Evolutionary conservation across 1,140 invertebrate genomes (phyloP).

Genomic region (Archivesica marissinica): DNA sequence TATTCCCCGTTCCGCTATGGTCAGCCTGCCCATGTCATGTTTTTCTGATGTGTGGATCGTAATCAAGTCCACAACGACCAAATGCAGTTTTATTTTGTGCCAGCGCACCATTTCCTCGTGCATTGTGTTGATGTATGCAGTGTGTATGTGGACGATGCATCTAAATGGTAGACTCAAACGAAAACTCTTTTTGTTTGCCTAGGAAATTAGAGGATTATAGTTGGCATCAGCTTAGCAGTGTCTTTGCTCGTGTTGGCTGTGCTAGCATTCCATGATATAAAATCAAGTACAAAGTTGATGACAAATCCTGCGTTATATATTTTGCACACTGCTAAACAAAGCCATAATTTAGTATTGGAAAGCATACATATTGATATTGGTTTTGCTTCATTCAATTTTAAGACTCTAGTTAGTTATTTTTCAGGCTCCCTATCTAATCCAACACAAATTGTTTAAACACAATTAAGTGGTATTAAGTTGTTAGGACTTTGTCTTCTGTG

Average conservation of each 20-base stretch:
- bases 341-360: neutral
- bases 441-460: neutral
- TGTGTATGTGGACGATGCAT: neutral
- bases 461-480: too few relatives aligned
- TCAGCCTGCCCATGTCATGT: too few relatives aligned
- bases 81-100: too few relatives aligned
- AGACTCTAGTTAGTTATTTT: neutral
- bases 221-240: neutral
- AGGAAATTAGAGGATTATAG: neutral
- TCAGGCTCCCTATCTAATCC: neutral
- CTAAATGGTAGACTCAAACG: neutral
- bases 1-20: too few relatives aligned
- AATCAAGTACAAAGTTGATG: conserved; percentile 25
- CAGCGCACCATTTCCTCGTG: too few relatives aligned
- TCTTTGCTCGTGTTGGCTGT: neutral
- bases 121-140: neutral
- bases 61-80: too few relatives aligned
- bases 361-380: neutral
- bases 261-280: neutral
- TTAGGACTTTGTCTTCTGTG: too few relatives aligned
- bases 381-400: neutral
- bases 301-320: neutral
- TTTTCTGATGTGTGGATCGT: too few relatives aligned
- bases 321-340: neutral
- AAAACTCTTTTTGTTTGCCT: neutral